phyloP scores from a whole-genome alignment of 2,888 invertebrate genomes.

The Aphelenchoides bicaudatus region DNA sequence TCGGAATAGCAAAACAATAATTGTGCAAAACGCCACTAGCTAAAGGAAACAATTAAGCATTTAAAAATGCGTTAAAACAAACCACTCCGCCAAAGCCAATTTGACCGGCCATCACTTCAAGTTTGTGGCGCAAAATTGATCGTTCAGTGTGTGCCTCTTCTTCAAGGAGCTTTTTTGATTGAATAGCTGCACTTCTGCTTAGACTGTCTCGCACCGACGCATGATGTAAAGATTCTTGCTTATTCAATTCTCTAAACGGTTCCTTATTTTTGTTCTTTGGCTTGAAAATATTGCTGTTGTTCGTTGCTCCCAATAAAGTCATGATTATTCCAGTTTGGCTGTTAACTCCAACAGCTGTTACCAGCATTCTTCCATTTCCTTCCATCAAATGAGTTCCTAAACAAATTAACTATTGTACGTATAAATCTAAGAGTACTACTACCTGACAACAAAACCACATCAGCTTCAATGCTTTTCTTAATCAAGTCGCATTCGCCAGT shows the following conservation, averaged over 20 bases:
- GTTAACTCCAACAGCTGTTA: constrained; percentile 70
- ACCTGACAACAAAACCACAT: constrained; percentile 43
- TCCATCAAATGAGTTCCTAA: constrained; percentile 60
- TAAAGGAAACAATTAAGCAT: no score
- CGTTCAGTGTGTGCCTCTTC: constrained; percentile 7
- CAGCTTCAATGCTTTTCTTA: constrained; percentile 41
- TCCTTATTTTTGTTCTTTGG: constrained; percentile 16
- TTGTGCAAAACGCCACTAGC: constrained; percentile 91
- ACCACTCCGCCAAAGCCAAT: constrained; percentile 86
- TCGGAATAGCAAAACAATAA: constrained; percentile 86
- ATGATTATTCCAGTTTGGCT: constrained; percentile 60
- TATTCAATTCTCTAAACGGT: not conserved
- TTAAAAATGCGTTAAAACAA: no score
- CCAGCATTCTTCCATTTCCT: constrained; percentile 71
- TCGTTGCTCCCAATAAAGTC: constrained; percentile 55
- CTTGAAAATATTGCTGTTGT: no score
- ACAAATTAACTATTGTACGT: not conserved
- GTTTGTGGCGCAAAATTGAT: constrained; percentile 93
- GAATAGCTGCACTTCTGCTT: no score
- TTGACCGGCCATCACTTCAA: constrained; percentile 95
- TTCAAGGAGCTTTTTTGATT: no score
- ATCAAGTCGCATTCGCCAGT: constrained; percentile 52
- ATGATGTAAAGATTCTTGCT: not conserved
- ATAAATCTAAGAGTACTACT: not conserved
- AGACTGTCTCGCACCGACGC: no score